A percentile compares a stretch with the other conserved stretches of the same genome.
Conservation (phyloP, 2,888 invertebrate genomes). For the Teleogryllus oceanicus region DNA sequence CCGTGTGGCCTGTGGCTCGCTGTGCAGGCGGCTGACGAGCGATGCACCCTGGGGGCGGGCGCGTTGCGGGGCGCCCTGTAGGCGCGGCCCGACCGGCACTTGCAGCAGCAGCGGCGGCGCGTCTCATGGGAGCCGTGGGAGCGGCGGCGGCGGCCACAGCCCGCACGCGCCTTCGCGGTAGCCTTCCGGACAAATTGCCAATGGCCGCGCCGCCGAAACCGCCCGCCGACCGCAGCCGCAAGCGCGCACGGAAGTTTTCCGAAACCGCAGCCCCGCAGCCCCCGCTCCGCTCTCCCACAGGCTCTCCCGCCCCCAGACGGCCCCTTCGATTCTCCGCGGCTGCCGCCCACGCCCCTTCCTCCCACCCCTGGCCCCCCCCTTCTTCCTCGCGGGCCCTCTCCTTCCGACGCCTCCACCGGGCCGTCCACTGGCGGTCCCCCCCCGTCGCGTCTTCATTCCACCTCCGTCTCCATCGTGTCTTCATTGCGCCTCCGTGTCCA, state of each 20-base stretch:
- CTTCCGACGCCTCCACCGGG: no score
- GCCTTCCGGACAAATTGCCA: background rate
- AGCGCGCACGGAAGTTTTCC: constrained; percentile 1
- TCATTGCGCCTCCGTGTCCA: no score
- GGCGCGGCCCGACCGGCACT: background rate
- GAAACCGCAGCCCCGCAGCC: background rate
- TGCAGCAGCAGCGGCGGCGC: background rate
- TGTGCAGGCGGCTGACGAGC: background rate
- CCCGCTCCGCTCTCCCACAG: no score
- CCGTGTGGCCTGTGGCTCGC: no score
- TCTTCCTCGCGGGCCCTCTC: no score
- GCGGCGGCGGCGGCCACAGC: background rate
- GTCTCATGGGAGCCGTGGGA: background rate
- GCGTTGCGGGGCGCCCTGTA: background rate
- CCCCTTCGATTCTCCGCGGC: no score
- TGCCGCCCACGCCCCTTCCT: no score
- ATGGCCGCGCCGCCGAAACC: background rate
- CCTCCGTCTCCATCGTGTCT: no score
- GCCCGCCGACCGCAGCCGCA: background rate
- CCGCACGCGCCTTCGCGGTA: constrained; percentile 18
- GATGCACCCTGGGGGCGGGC: background rate
- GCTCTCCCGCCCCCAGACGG: no score
- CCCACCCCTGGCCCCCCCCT: no score
- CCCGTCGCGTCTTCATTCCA: no score
- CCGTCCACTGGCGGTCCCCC: no score